A percentile compares a stretch with the other conserved stretches of the same genome.
These are phyloP conservation scores for Dione juno DNA, from an alignment of 2,888 invertebrate genomes.

Conservation along the genomic window DNA sequence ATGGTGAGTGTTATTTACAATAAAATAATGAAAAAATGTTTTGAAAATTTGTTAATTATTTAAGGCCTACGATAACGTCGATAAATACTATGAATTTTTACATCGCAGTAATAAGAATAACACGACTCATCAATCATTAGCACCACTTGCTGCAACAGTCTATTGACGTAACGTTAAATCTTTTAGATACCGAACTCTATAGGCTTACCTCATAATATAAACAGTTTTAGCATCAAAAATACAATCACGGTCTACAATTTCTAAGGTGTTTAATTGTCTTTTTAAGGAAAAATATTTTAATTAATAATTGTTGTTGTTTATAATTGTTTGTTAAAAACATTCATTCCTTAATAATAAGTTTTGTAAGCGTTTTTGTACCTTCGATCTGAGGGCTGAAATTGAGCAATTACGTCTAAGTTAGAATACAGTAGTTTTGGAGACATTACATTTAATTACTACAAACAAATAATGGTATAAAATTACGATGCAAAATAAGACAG, in stretches of 20 bases:
- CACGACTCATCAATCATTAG: not conserved
- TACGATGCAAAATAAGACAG: too few relatives aligned
- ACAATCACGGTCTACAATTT: constrained; percentile 24
- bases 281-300: too few relatives aligned
- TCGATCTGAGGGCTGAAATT: not conserved
- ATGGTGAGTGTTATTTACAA: too few relatives aligned
- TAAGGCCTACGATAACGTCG: too few relatives aligned
- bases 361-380: not conserved
- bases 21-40: too few relatives aligned
- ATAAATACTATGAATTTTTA: too few relatives aligned
- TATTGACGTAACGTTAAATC: constrained; percentile 25
- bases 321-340: not conserved
- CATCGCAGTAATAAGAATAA: too few relatives aligned
- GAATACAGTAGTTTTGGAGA: not conserved
- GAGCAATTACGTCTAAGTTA: not conserved
- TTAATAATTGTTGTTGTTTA: not conserved
- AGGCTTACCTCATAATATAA: constrained; percentile 14
- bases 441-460: not conserved
- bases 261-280: too few relatives aligned
- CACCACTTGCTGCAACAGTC: not conserved
- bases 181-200: constrained; percentile 5
- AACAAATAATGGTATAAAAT: not conserved
- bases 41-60: too few relatives aligned
- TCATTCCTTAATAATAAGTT: not conserved
- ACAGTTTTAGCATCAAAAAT: constrained; percentile 33